phyloP scores from a whole-genome alignment of 92 coral and sea anemone species.

The Phenganax marumi region DNA sequence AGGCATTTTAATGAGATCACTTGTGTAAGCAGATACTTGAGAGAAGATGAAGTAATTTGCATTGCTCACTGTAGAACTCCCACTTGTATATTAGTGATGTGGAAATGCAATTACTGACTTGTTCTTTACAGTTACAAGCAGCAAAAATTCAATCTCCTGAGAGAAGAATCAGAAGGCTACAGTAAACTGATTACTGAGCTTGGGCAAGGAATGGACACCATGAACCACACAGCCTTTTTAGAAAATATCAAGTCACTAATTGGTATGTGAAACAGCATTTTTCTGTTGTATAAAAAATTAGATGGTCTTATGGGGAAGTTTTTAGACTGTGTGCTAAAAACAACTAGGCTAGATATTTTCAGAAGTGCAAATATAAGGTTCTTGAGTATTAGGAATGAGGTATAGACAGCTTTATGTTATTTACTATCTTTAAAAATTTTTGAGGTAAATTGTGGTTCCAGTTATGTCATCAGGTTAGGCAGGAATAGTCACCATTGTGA shows the following conservation, averaged over 20 bases:
- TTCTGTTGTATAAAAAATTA: neutral
- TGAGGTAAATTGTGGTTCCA: no score
- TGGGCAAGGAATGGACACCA: slow-evolving; percentile 78
- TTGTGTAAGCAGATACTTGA: neutral
- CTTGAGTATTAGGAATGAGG: no score
- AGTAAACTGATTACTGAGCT: slow-evolving; percentile 80
- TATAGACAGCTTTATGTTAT: no score
- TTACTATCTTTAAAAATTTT: no score
- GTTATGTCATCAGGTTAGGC: no score
- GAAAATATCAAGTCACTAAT: slow-evolving; percentile 93
- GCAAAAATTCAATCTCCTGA: slow-evolving; percentile 82
- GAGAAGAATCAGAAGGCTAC: slow-evolving; percentile 99
- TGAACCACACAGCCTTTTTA: slow-evolving; percentile 65
- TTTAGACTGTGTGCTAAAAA: neutral
- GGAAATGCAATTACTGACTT: neutral
- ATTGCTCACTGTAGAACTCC: neutral
- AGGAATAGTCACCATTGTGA: neutral
- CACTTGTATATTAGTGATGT: neutral
- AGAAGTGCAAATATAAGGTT: no score
- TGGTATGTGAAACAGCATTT: slow-evolving; percentile 57
- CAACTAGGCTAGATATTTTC: no score
- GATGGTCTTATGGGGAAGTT: neutral
- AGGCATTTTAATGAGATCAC: neutral
- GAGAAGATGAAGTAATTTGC: neutral
- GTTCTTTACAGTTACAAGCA: slow-evolving; percentile 80